Evolutionary conservation across 2,888 invertebrate species (phyloP).

Genomic region (Spatulosminthurus flaviceps): DNA sequence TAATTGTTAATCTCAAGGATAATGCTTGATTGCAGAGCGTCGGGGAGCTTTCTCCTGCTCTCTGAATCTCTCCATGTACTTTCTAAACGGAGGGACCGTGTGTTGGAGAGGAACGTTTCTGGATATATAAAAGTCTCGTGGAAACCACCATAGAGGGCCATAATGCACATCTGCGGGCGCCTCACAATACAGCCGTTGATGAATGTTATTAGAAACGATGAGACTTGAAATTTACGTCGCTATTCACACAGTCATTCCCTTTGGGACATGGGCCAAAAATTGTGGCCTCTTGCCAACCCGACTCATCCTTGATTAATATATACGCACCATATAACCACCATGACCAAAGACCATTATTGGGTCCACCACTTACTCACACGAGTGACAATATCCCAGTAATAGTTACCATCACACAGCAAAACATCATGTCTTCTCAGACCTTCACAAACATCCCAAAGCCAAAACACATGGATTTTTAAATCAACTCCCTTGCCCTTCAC

Average conservation of each 20-base stretch:
- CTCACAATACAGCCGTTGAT: slow-evolving; percentile 1
- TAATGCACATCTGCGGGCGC: slow-evolving; percentile 13
- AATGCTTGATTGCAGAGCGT: too few relatives aligned
- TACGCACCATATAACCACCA: not conserved
- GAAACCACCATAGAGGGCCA: slow-evolving; percentile 3
- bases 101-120: not conserved
- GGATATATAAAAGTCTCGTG: not conserved
- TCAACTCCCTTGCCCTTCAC: too few relatives aligned
- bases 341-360: too few relatives aligned
- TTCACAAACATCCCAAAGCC: too few relatives aligned
- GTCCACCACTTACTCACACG: too few relatives aligned
- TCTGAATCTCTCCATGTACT: too few relatives aligned
- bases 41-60: too few relatives aligned
- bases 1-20: too few relatives aligned
- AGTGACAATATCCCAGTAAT: too few relatives aligned
- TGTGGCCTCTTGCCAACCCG: slow-evolving; percentile 4
- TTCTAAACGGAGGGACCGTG: not conserved
- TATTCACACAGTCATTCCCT: slow-evolving; percentile 9
- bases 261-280: slow-evolving; percentile 9
- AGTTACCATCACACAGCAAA: too few relatives aligned
- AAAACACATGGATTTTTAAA: too few relatives aligned
- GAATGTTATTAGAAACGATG: slow-evolving; percentile 18
- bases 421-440: too few relatives aligned
- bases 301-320: slow-evolving; percentile 14
- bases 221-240: slow-evolving; percentile 14